These are phyloP conservation scores for Drosophila lacertosa DNA, from an alignment of 1,140 invertebrate species.

Conservation along the genomic window DNA sequence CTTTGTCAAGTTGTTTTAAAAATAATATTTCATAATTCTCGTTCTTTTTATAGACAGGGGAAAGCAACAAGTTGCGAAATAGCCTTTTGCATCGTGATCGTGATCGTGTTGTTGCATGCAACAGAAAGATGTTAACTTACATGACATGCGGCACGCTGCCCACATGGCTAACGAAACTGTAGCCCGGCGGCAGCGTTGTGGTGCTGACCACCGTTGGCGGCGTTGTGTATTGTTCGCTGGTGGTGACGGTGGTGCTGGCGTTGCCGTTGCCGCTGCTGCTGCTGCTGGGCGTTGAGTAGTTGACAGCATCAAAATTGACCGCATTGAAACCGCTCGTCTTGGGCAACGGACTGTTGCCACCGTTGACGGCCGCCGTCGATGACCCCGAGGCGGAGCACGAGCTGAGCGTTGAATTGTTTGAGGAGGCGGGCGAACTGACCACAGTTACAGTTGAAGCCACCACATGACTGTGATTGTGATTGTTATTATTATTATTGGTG, in stretches of 20 bases:
- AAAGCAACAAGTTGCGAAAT: too few relatives aligned
- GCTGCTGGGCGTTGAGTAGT: slow-evolving; percentile 44
- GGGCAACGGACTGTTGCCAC: slow-evolving; percentile 71
- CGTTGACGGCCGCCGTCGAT: slow-evolving; percentile 76
- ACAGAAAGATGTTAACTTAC: slow-evolving; percentile 41
- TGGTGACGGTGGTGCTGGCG: slow-evolving; percentile 20
- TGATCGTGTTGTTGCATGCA: too few relatives aligned
- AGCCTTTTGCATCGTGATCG: too few relatives aligned
- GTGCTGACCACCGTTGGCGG: slow-evolving; percentile 36
- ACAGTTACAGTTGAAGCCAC: slow-evolving; percentile 77
- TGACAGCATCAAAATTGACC: slow-evolving; percentile 67
- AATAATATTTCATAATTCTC: too few relatives aligned
- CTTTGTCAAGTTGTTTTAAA: too few relatives aligned
- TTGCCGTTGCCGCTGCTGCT: slow-evolving; percentile 38
- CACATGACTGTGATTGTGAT: slow-evolving; percentile 34
- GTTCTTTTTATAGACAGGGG: too few relatives aligned
- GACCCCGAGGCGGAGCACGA: slow-evolving; percentile 59
- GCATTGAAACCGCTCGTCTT: slow-evolving; percentile 53
- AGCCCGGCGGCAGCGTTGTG: slow-evolving; percentile 49
- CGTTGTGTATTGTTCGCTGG: slow-evolving; percentile 13
- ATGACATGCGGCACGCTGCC: slow-evolving; percentile 54
- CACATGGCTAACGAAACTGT: slow-evolving; percentile 57
- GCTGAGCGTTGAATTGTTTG: slow-evolving; percentile 70
- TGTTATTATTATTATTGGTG: slow-evolving; percentile 27
- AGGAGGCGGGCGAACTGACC: slow-evolving; percentile 79